Conservation (phyloP, 2,888 invertebrate genomes). For the Plebejus argus region DNA sequence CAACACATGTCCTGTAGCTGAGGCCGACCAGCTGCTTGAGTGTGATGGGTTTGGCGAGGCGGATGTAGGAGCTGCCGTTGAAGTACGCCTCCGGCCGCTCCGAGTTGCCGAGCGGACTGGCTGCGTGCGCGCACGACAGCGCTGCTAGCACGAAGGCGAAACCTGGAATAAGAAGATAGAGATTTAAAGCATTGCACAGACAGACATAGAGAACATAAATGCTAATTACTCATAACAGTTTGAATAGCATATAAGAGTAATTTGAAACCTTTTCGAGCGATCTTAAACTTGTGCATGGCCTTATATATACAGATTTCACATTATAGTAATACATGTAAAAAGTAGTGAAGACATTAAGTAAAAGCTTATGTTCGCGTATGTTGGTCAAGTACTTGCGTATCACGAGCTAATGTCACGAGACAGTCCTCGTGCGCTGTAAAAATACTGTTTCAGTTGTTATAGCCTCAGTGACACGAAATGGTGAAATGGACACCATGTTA, state of each 20-base stretch:
- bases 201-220: not conserved
- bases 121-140: constrained; percentile 49
- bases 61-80: constrained; percentile 89
- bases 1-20: constrained; percentile 90
- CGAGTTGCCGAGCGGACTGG: constrained; percentile 75
- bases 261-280: no score
- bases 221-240: no score
- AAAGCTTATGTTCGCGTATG: not conserved
- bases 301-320: no score
- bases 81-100: constrained; percentile 90
- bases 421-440: constrained; percentile 1
- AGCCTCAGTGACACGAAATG: no score
- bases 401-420: constrained; percentile 20
- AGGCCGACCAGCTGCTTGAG: constrained; percentile 90
- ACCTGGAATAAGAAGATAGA: constrained; percentile 45
- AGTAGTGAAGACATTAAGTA: not conserved
- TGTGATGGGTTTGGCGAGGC: constrained; percentile 86
- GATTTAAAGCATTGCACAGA: not conserved
- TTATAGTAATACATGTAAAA: not conserved
- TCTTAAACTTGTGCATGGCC: no score
- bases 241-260: no score
- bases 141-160: constrained; percentile 47
- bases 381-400: constrained; percentile 21
- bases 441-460: not conserved
- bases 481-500: no score